Conservation (phyloP, 2,888 invertebrate species). For the Pollenia angustigena region DNA sequence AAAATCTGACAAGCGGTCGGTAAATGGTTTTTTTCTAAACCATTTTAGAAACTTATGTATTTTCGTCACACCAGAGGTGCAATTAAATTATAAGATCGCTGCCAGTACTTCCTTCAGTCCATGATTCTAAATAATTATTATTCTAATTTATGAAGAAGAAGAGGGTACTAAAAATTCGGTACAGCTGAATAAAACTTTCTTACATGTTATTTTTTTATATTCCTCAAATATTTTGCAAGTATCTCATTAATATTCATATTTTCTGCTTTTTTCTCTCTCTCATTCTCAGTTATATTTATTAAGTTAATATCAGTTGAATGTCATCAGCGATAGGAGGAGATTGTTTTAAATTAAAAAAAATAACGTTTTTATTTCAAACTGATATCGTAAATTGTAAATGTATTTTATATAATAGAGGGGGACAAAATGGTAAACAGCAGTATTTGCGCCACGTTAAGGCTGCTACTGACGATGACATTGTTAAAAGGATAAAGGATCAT, state of each 20-base stretch:
- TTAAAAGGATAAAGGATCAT: constrained; percentile 56
- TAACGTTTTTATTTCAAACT: constrained; percentile 12
- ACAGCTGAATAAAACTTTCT: too few species aligned
- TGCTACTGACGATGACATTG: constrained; percentile 28
- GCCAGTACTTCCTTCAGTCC: too few species aligned
- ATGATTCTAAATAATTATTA: too few species aligned
- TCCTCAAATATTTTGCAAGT: background rate
- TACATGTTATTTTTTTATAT: too few species aligned
- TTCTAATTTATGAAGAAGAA: too few species aligned
- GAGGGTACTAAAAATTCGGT: too few species aligned
- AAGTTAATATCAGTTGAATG: constrained; percentile 43
- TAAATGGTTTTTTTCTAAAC: too few species aligned
- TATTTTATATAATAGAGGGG: background rate
- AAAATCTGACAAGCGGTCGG: too few species aligned
- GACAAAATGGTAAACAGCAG: background rate
- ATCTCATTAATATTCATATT: constrained; percentile 19
- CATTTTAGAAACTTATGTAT: too few species aligned
- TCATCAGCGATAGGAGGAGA: constrained; percentile 49
- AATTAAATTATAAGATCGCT: too few species aligned
- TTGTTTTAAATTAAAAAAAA: constrained; percentile 16
- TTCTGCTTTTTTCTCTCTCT: background rate
- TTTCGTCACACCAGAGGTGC: too few species aligned
- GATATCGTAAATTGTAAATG: constrained; percentile 36
- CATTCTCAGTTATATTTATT: constrained; percentile 12
- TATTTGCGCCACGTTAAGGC: constrained; percentile 12